Percentiles rank a stretch among this genome's conserved stretches.
These are phyloP conservation scores for Mercenaria mercenaria DNA, from an alignment of 1,140 invertebrate genomes.

Conservation along the genomic window DNA sequence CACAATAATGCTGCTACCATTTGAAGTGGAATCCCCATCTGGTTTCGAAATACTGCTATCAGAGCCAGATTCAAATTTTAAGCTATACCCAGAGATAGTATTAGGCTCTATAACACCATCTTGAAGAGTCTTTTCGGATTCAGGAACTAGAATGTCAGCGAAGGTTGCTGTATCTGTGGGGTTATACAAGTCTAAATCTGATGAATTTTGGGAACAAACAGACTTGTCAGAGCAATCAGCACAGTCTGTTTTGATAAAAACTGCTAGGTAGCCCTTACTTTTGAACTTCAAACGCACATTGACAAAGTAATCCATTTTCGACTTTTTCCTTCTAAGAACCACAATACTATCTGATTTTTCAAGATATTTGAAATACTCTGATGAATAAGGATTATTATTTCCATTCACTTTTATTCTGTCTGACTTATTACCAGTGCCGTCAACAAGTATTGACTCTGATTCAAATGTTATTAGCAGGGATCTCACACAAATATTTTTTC, in stretches of 20 bases:
- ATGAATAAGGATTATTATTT: neutral
- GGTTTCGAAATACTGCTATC: neutral
- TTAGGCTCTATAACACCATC: slow-evolving; percentile 1
- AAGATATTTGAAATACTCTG: neutral
- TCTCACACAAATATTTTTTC: slow-evolving; percentile 29
- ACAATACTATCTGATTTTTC: neutral
- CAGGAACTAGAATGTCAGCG: slow-evolving; percentile 24
- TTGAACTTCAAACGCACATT: neutral
- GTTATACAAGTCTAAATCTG: neutral
- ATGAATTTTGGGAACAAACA: neutral
- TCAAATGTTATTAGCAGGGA: slow-evolving; percentile 8
- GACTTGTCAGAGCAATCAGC: neutral
- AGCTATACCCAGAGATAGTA: neutral
- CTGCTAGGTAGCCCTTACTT: slow-evolving; percentile 1
- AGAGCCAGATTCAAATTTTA: neutral
- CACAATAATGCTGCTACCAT: neutral
- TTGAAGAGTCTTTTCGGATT: slow-evolving; percentile 8
- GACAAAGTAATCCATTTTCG: neutral
- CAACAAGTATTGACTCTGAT: neutral
- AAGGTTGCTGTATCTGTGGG: slow-evolving; percentile 26
- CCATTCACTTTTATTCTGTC: slow-evolving; percentile 34
- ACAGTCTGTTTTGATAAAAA: slow-evolving; percentile 17
- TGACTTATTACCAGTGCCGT: neutral
- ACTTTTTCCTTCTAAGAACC: neutral
- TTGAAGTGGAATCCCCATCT: neutral